Conservation (phyloP, 2,797 vertebrate species). For the Antennarius maculatus region DNA sequence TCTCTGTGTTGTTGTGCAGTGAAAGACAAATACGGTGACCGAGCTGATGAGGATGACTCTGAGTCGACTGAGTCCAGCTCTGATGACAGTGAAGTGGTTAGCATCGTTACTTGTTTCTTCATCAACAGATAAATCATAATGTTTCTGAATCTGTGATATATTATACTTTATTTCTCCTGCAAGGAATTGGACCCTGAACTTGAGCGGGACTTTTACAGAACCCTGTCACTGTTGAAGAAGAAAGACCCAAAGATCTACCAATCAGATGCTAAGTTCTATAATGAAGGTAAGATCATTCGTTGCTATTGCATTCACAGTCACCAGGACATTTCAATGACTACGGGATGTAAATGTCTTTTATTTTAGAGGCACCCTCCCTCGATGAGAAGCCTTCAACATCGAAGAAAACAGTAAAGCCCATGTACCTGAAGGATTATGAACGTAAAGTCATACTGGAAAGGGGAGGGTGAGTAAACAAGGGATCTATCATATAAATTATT, state of each 20-base stretch:
- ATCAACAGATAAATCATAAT: too few relatives aligned
- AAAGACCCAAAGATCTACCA: slow-evolving; percentile 91
- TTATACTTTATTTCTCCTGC: background rate
- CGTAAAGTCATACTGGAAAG: slow-evolving; percentile 90
- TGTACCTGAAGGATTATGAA: slow-evolving; percentile 93
- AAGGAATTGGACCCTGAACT: slow-evolving; percentile 86
- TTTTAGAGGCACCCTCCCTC: slow-evolving; percentile 43
- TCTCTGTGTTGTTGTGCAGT: slow-evolving; percentile 73
- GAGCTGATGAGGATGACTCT: slow-evolving; percentile 59
- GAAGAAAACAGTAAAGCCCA: slow-evolving; percentile 78
- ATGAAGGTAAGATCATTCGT: slow-evolving; percentile 57
- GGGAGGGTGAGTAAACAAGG: slow-evolving; percentile 81
- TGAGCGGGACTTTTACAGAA: slow-evolving; percentile 90
- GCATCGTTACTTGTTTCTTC: slow-evolving; percentile 6
- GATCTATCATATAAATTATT: background rate
- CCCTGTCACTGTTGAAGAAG: slow-evolving; percentile 90
- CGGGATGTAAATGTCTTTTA: background rate
- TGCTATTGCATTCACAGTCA: background rate
- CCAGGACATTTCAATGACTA: background rate
- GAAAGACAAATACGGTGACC: slow-evolving; percentile 88
- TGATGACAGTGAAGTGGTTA: slow-evolving; percentile 84
- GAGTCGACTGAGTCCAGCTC: slow-evolving; percentile 85
- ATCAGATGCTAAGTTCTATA: slow-evolving; percentile 84
- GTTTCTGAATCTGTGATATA: background rate
- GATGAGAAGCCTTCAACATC: slow-evolving; percentile 73